Evolutionary conservation across 2,797 vertebrate genomes (phyloP), one percentile per base, ranked within the genome.

Genomic region (Spinus olivaceus): DNA sequence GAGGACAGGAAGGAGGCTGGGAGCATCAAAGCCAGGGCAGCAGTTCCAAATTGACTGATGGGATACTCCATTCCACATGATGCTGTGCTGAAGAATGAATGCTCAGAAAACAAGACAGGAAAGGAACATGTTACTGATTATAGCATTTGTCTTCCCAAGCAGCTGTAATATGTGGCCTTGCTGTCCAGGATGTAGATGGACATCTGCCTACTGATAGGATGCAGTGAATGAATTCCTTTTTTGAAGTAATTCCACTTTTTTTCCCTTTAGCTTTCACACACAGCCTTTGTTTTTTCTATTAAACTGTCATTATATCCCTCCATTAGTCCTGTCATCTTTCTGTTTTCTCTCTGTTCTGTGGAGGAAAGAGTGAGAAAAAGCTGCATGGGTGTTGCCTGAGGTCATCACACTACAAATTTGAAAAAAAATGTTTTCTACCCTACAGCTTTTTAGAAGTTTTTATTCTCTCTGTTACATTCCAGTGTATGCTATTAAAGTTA

Each of bases 21-120:
- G 14, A 50, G 12, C 28, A 21, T 51, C n/a, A 42, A 5, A 67
- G 14, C 8, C 54, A 67, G 37, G 30, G n/a, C 10, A 54, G 32
- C 0, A 6, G 15, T n/a, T 60, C 7, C 60, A 73, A 57, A 42
- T 2, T 21, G 17, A 46, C 13, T 1, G 0, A 20, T 25, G 15
- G 9, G 14, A 51, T 56, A 46, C 71, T 74, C 24, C 41, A 41
- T 9, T 19, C 6, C 6, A 12, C 17, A 7, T 14, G 14, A 42
- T 63, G 11, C 10, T 74, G 35, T 73, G 8, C 8, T 51, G 5
- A 60, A 37, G 64, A 64, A 54, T 21, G 51, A 94, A 39, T n/a
- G 9, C 11, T 42, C 19, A 50, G 12, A 35, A 60, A 69, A 72
- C 1, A 0, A 79, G 44, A 61, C 6, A 63, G 9, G 15, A 88